Evolutionary conservation across 2,888 invertebrate genomes (phyloP), one percentile per base, ranked within the genome.

Genomic region (Metalampra italica): DNA sequence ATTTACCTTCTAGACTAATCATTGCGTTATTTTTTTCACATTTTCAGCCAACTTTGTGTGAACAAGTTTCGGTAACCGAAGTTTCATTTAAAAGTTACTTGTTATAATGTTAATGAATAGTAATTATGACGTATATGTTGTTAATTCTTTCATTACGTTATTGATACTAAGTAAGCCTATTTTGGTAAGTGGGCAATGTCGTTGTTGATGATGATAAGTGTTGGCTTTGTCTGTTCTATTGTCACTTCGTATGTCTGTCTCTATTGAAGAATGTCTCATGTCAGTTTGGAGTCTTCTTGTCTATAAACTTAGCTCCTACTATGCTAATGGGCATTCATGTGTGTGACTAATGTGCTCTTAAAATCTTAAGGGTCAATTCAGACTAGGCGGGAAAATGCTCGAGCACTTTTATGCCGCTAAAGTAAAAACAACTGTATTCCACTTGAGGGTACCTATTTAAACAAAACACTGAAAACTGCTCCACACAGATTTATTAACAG

Each of bases 1-100:
- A 65, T 66, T 75, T n/a, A n/a, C n/a, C n/a, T 75, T 55, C 71
- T 78, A 79, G 74, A 84, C 78, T 86, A 85, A 85, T 71, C 71
- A 78, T 75, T 55, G 55, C 64, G 75, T 45, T 44, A 32, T 76
- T 81, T 74, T n/a, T 80, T 82, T 73, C 77, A 80, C 71, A 82
- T 87, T 88, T 89, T 78, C 89, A 89, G 89, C 88, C 79, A 86
- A 85, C 87, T 86, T 82, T 86, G 82, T 86, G 87, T 89, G 87
- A 88, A 88, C 86, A 81, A 79, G 77, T 82, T 81, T 86, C 75
- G 85, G 84, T 85, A 86, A 83, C 66, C 71, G 80, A 77, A 72
- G 82, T 78, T 78, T 45, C 80, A 78, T 82, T 82, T 82, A 79
- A 79, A 75, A 81, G 82, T 81, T 73, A 81, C 69, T 79, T 79